Evolutionary conservation across 1,140 invertebrate species (phyloP).

Genomic region (Drosophila saltans): DNA sequence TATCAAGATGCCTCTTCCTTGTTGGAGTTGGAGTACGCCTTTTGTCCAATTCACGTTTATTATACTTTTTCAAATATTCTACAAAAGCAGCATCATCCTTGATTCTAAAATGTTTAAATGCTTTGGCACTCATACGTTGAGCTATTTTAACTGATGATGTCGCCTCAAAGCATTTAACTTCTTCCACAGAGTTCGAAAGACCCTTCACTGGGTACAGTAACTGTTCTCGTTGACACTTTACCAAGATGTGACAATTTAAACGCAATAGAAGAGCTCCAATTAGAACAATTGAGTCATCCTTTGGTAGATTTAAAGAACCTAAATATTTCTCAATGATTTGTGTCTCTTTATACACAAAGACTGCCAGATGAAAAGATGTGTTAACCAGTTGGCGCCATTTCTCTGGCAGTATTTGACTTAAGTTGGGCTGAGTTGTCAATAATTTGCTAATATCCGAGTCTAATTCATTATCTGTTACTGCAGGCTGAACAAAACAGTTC

Average conservation of each 20-base stretch:
- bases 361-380: conserved; percentile 48
- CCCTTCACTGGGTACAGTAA: conserved; percentile 1
- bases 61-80: conserved; percentile 15
- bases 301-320: conserved; percentile 20
- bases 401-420: conserved; percentile 1
- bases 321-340: conserved; percentile 31
- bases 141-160: not conserved
- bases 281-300: conserved; percentile 39
- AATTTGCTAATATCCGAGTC: conserved; percentile 26
- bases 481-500: conserved; percentile 39
- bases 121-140: conserved; percentile 33
- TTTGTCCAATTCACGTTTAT: not conserved
- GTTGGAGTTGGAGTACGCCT: not conserved
- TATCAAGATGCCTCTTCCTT: not conserved
- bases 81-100: conserved; percentile 28
- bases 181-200: not conserved
- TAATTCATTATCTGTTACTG: conserved; percentile 8
- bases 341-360: conserved; percentile 49
- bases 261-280: conserved; percentile 46
- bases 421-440: conserved; percentile 34
- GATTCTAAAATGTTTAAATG: conserved; percentile 41
- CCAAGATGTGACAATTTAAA: conserved; percentile 32
- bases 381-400: conserved; percentile 37
- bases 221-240: conserved; percentile 28
- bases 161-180: not conserved